Percentiles rank a stretch among this genome's conserved stretches.
phyloP scores from a whole-genome alignment of 1,140 invertebrate genomes.

The Brachionus rotundiformis region DNA sequence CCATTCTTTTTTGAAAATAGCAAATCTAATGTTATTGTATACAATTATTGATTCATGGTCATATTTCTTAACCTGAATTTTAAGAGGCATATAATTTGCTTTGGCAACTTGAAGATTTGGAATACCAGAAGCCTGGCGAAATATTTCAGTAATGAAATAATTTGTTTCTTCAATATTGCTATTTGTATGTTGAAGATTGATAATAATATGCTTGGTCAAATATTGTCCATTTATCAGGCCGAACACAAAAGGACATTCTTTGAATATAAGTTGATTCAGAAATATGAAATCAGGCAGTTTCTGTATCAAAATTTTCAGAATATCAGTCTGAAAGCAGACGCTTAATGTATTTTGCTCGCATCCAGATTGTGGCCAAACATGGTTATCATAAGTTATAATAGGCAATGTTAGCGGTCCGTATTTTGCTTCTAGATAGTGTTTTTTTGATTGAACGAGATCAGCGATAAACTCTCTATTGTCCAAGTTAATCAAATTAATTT shows the following conservation, averaged over 20 bases:
- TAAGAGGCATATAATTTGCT: slow-evolving; percentile 18
- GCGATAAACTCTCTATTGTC: slow-evolving; percentile 5
- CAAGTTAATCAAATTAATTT: background rate
- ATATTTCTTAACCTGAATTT: background rate
- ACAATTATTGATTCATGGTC: background rate
- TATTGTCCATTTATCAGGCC: background rate
- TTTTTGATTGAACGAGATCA: background rate
- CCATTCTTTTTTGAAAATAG: slow-evolving; percentile 27
- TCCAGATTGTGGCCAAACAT: background rate
- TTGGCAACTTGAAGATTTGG: background rate
- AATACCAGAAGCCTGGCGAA: background rate
- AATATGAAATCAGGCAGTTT: background rate
- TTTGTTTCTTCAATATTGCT: slow-evolving; percentile 25
- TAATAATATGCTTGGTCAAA: background rate
- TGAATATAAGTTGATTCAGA: slow-evolving; percentile 2
- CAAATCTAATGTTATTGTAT: background rate
- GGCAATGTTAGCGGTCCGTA: background rate
- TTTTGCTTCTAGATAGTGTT: background rate
- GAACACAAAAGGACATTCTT: background rate
- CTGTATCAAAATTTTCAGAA: background rate
- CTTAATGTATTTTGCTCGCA: background rate
- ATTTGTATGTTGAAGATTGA: background rate
- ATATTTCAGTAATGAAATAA: background rate
- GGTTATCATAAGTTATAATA: slow-evolving; percentile 21
- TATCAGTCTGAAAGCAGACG: slow-evolving; percentile 26